phyloP scores from a whole-genome alignment of 2,797 vertebrate genomes.

The Microctenopoma stevenorrisi region DNA sequence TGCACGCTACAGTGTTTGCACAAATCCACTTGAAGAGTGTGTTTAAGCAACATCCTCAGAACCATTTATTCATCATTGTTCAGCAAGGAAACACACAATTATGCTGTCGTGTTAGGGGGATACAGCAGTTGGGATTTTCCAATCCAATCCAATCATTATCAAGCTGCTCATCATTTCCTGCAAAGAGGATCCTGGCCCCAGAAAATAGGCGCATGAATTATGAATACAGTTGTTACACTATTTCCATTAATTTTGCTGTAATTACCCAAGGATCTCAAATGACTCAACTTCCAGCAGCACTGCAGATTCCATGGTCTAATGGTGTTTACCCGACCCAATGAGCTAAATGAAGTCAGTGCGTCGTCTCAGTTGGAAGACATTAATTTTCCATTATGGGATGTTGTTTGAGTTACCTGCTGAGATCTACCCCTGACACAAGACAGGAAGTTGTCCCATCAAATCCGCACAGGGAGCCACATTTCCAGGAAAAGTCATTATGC shows the following conservation, averaged over 20 bases:
- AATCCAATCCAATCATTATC: conserved; percentile 32
- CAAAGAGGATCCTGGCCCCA: conserved; percentile 37
- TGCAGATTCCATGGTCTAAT: conserved; percentile 63
- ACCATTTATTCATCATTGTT: neutral
- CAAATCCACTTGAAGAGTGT: neutral
- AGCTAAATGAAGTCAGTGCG: conserved; percentile 70
- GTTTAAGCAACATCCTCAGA: conserved; percentile 1
- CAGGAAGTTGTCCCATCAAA: conserved; percentile 56
- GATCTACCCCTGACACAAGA: conserved; percentile 63
- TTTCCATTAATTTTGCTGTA: conserved; percentile 66
- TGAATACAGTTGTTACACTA: conserved; percentile 58
- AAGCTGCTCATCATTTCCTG: conserved; percentile 28
- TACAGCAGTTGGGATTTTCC: conserved; percentile 36
- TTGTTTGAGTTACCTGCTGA: conserved; percentile 80
- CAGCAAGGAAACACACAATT: conserved; percentile 14
- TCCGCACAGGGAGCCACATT: conserved; percentile 47
- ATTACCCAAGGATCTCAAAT: conserved; percentile 62
- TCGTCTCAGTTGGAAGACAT: conserved; percentile 82
- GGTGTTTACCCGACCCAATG: conserved; percentile 74
- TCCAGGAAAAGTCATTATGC: conserved; percentile 64
- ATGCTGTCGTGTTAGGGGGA: conserved; percentile 13
- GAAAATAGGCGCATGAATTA: conserved; percentile 54
- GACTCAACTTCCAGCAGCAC: conserved; percentile 61
- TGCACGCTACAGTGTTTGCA: neutral
- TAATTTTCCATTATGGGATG: conserved; percentile 84